Evolutionary conservation across 2,888 invertebrate species (phyloP).

Genomic region (Caenorhabditis japonica): DNA sequence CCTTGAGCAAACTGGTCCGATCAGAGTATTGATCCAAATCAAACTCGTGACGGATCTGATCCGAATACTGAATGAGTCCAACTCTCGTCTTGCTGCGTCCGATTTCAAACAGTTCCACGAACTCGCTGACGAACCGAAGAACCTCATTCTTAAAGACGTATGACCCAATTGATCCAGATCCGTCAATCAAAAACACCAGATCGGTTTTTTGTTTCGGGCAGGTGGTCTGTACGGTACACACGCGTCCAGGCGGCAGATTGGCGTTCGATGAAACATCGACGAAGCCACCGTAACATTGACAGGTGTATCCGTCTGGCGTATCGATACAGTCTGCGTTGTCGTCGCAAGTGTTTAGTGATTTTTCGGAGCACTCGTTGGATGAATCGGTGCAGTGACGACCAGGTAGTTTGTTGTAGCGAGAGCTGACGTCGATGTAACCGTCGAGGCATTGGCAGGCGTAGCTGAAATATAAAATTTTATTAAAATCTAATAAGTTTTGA

Average conservation of each 20-base stretch:
- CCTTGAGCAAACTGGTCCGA: conserved; percentile 46
- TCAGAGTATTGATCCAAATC: conserved; percentile 69
- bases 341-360: conserved; percentile 75
- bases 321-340: conserved; percentile 77
- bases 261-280: conserved; percentile 77
- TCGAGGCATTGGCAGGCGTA: conserved; percentile 71
- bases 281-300: conserved; percentile 76
- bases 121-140: conserved; percentile 76
- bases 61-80: conserved; percentile 77
- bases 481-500: too few species aligned
- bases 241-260: conserved; percentile 76
- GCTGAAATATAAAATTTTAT: too few species aligned
- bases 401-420: conserved; percentile 69
- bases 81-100: conserved; percentile 76
- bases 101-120: conserved; percentile 77
- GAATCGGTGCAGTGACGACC: conserved; percentile 75
- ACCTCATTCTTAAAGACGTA: conserved; percentile 77
- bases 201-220: conserved; percentile 75
- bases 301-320: conserved; percentile 75
- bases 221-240: conserved; percentile 77
- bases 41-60: conserved; percentile 77
- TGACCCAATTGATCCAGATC: conserved; percentile 77
- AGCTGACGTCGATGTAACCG: conserved; percentile 76
- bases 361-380: conserved; percentile 74
- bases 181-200: conserved; percentile 77